Evolutionary conservation across 1,140 invertebrate genomes (phyloP).

Genomic region (Coptotermes formosanus): DNA sequence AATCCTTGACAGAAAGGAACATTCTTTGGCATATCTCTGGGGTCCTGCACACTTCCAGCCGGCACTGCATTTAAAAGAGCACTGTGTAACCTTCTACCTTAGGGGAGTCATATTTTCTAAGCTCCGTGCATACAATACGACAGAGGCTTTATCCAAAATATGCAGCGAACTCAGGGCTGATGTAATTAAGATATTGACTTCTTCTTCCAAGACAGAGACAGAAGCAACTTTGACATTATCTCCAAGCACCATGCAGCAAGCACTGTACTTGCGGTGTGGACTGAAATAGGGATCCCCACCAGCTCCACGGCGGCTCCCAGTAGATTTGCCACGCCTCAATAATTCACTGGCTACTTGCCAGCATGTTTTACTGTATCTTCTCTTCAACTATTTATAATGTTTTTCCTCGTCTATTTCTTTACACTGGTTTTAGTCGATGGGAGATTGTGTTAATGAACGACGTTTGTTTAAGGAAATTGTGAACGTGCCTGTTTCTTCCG

Average conservation of each 20-base stretch:
- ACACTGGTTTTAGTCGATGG: not conserved
- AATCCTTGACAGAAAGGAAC: not conserved
- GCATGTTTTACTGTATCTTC: not conserved
- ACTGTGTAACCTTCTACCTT: not conserved
- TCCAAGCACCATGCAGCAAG: not conserved
- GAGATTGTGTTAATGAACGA: not conserved
- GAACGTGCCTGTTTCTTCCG: not conserved
- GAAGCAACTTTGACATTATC: not conserved
- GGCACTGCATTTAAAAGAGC: not conserved
- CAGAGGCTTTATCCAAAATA: not conserved
- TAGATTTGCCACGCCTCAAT: not conserved
- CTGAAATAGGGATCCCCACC: not conserved
- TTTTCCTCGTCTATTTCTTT: not conserved
- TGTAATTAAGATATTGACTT: conserved; percentile 19
- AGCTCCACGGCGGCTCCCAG: not conserved
- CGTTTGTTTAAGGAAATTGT: not conserved
- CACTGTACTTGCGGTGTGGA: not conserved
- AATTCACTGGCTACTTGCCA: conserved; percentile 7
- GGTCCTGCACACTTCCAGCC: not conserved
- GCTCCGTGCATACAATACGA: not conserved
- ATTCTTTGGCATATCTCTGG: not conserved
- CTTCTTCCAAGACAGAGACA: not conserved
- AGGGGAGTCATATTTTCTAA: not conserved
- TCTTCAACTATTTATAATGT: not conserved
- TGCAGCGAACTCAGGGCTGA: not conserved